Evolutionary conservation across 2,113 vertebrate species (phyloP), one percentile per base, ranked within the genome.

Genomic region (Perccottus glenii): DNA sequence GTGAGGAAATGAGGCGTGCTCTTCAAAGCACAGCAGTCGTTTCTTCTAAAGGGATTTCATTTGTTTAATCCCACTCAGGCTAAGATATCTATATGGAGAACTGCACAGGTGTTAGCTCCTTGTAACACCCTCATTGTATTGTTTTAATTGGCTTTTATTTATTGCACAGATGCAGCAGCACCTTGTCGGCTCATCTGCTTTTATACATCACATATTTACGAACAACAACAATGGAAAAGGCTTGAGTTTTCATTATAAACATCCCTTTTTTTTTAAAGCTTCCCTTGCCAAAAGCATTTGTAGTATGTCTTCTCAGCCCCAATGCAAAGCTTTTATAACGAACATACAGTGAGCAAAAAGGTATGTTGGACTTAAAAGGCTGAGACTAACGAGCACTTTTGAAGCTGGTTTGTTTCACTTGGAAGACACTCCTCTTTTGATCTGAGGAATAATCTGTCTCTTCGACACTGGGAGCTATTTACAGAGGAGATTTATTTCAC

Each of bases 401-500:
- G 67, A 80, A 70, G 58, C 60, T 60, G 62, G 55, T 73, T 70
- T 89, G 78, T 87, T 85, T 83, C 71, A 67, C 60, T 51, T n/a
- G 27, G 68, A 70, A 84, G 79, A 81, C 64, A 45, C 60, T 49
- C 70, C 56, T 78, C 77, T 82, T 86, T 88, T 86, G 87, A 89
- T 85, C 69, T 75, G 72, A 78, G 80, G 70, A 85, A 79, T 86
- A 83, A 86, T 82, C 80, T 74, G 67, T 81, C 81, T 88, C 75
- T 80, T 55, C 27, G 63, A 84, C 67, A 80, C 78, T 76, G 79
- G 45, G 65, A 86, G 87, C 83, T 89, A 89, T 88, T 90, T 88
- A 83, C 82, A 86, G 80, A 73, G 64, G 68, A 82, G 81, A 87
- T 87, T 86, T 86, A 89, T 85, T 81, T 82, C 75, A 65, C 78